phyloP scores from a whole-genome alignment of 2,797 vertebrate genomes.

The Bradypodion pumilum region DNA sequence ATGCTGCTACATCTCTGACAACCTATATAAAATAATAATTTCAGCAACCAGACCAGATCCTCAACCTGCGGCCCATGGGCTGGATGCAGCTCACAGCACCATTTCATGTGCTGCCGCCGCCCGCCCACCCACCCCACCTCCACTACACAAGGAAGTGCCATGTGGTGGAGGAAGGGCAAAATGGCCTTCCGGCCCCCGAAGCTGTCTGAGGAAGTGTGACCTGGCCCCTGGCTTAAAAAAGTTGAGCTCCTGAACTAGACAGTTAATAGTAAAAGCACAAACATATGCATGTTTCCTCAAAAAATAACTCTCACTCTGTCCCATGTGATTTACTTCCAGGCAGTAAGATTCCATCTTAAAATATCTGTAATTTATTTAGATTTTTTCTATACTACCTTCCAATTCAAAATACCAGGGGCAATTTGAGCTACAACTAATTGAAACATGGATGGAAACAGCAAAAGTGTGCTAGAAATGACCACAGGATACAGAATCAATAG shows the following conservation, averaged over 20 bases:
- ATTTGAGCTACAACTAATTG: neutral
- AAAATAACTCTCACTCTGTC: neutral
- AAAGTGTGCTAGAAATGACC: neutral
- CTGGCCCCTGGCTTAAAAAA: no score
- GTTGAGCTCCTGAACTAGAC: neutral
- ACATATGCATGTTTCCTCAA: neutral
- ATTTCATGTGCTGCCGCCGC: no score
- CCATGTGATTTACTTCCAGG: neutral
- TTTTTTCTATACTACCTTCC: neutral
- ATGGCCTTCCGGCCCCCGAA: no score
- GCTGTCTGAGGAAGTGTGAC: no score
- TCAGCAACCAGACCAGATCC: no score
- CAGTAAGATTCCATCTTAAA: neutral
- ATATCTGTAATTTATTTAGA: neutral
- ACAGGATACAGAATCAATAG: neutral
- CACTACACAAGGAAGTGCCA: no score
- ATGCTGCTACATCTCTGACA: neutral
- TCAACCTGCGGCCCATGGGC: no score
- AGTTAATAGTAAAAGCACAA: neutral
- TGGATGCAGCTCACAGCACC: no score
- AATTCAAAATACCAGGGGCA: neutral
- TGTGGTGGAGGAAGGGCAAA: no score
- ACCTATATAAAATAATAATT: neutral
- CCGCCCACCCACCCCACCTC: no score
- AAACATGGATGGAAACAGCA: neutral